Evolutionary conservation across 1,140 invertebrate species (phyloP).

Genomic region (Dreissena polymorpha): DNA sequence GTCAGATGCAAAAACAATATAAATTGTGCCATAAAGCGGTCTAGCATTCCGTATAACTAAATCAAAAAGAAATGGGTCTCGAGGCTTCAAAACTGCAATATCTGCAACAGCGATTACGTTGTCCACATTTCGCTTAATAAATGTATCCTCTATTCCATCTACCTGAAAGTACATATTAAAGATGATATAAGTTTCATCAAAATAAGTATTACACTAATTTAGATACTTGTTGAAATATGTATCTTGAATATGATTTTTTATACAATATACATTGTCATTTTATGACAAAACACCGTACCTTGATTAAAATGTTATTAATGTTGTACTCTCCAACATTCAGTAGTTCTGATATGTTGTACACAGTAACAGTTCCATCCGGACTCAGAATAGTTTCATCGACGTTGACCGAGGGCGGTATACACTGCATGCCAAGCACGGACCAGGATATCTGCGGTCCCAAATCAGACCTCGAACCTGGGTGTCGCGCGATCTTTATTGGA

Average conservation of each 20-base stretch:
- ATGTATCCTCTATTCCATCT: slow-evolving; percentile 8
- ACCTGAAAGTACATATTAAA: slow-evolving; percentile 4
- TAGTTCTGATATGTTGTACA: slow-evolving; percentile 38
- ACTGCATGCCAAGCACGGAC: slow-evolving; percentile 52
- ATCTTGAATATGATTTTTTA: too few relatives aligned
- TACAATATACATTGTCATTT: too few relatives aligned
- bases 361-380: slow-evolving; percentile 33
- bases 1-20: slow-evolving; percentile 24
- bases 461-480: slow-evolving; percentile 50
- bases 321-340: slow-evolving; percentile 53
- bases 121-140: background rate
- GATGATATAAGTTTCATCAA: too few relatives aligned
- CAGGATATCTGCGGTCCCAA: slow-evolving; percentile 21
- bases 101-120: background rate
- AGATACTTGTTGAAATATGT: too few relatives aligned
- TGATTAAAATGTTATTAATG: slow-evolving; percentile 36
- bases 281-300: slow-evolving; percentile 27
- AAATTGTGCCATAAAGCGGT: slow-evolving; percentile 42
- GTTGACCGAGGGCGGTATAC: background rate
- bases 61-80: slow-evolving; percentile 21
- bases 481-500: slow-evolving; percentile 40
- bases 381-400: slow-evolving; percentile 40
- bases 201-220: too few relatives aligned
- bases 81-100: background rate
- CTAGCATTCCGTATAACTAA: slow-evolving; percentile 30